A percentile compares a stretch with the other conserved stretches of the same genome.
Conservation (phyloP, 2,888 invertebrate species). For the Ellobium chinense region DNA sequence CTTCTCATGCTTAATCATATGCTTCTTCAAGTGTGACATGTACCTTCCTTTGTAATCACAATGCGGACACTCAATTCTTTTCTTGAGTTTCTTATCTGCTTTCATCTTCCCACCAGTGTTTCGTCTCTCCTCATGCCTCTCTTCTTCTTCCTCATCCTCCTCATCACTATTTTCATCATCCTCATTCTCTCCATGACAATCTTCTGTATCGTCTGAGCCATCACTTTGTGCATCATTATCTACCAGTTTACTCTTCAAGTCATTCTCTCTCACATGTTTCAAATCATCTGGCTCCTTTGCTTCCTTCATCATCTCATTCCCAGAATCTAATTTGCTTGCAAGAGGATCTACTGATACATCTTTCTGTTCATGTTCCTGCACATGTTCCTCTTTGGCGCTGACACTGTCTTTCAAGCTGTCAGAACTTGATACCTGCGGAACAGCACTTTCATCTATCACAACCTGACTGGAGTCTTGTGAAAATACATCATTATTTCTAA, state of each 20-base stretch:
- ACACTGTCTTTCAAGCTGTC: no score
- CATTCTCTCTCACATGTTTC: no score
- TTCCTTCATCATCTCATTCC: background rate
- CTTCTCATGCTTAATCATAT: background rate
- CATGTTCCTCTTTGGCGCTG: no score
- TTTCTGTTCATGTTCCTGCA: no score
- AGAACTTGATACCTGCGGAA: no score
- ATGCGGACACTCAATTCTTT: background rate
- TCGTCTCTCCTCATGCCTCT: background rate
- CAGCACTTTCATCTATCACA: no score
- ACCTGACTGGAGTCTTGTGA: no score
- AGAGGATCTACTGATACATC: no score
- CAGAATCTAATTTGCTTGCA: no score
- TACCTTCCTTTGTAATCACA: background rate
- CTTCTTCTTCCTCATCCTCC: background rate
- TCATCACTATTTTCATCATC: background rate
- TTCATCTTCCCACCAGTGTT: background rate
- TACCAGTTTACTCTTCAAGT: background rate
- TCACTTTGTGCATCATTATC: background rate
- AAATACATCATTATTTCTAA: no score
- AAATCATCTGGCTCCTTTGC: background rate
- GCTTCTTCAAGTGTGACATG: background rate
- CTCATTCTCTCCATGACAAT: background rate
- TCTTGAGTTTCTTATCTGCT: background rate
- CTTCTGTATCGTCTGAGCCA: background rate